Conservation (phyloP, 2,797 vertebrate species). For the Lemur catta region DNA sequence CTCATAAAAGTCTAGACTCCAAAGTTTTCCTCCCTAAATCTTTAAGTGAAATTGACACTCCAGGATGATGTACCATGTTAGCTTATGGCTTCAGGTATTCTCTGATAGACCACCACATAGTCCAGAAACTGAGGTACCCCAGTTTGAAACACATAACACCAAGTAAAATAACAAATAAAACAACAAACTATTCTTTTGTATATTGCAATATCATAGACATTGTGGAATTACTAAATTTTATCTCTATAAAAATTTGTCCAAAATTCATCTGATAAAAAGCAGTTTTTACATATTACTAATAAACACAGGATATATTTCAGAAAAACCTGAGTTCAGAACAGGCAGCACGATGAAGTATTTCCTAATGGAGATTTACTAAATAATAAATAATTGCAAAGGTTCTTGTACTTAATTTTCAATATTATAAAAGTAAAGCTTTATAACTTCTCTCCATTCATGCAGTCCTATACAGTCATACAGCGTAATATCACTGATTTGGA, state of each 20-base stretch:
- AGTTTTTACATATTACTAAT: not conserved
- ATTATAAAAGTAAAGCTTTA: not conserved
- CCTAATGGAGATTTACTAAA: not conserved
- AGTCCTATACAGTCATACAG: not conserved
- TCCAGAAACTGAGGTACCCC: not conserved
- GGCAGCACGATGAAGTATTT: not conserved
- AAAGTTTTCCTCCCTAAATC: constrained; percentile 2
- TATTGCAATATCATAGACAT: not conserved
- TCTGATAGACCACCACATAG: not conserved
- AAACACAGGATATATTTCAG: not conserved
- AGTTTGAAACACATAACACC: not conserved
- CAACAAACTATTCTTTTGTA: not conserved
- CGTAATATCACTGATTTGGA: not conserved
- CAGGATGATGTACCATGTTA: not conserved
- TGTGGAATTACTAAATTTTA: not conserved
- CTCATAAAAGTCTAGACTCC: not conserved
- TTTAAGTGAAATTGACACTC: not conserved
- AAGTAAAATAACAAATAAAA: not conserved
- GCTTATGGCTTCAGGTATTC: not conserved
- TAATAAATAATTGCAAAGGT: not conserved
- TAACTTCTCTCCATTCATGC: not conserved
- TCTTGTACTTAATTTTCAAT: not conserved
- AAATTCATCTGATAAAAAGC: not conserved
- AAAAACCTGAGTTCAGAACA: not conserved
- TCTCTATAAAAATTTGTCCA: not conserved